A percentile compares a stretch with the other conserved stretches of the same genome.
Evolutionary conservation across 1,140 invertebrate species (phyloP).

Genomic region (Drosophila guanche): DNA sequence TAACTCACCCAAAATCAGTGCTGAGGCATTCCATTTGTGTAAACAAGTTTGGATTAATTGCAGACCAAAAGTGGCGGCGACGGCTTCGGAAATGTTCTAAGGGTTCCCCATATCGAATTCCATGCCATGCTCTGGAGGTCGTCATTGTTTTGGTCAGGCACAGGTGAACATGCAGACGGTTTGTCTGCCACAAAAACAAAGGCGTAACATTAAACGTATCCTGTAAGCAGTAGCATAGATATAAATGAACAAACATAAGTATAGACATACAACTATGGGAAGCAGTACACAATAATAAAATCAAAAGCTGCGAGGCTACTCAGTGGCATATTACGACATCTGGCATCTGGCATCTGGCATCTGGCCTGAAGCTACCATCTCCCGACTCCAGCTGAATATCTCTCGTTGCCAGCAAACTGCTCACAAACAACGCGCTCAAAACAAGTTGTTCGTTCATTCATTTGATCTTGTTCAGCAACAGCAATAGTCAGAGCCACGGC

Average conservation of each 20-base stretch:
- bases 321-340: conserved; percentile 45
- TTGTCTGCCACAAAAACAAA: conserved; percentile 5
- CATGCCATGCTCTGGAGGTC: conserved; percentile 6
- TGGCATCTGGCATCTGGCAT: conserved; percentile 16
- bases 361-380: conserved; percentile 1
- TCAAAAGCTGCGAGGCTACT: conserved; percentile 19
- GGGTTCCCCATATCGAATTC: conserved; percentile 19
- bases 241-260: not conserved
- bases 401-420: conserved; percentile 15
- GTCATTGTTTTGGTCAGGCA: conserved; percentile 7
- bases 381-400: conserved; percentile 20
- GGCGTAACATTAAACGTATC: conserved; percentile 10
- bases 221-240: not conserved
- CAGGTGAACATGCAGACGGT: not conserved
- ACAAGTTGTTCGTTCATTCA: conserved; percentile 32
- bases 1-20: conserved; percentile 1
- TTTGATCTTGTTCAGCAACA: conserved; percentile 12
- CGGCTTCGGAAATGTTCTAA: conserved; percentile 17
- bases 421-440: conserved; percentile 38
- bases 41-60: no score
- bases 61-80: not conserved
- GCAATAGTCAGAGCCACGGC: not conserved
- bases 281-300: conserved; percentile 26
- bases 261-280: not conserved
- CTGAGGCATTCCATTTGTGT: conserved; percentile 9